These are phyloP conservation scores for Ips typographus DNA, from an alignment of 1,140 invertebrate species.

Conservation along the genomic window DNA sequence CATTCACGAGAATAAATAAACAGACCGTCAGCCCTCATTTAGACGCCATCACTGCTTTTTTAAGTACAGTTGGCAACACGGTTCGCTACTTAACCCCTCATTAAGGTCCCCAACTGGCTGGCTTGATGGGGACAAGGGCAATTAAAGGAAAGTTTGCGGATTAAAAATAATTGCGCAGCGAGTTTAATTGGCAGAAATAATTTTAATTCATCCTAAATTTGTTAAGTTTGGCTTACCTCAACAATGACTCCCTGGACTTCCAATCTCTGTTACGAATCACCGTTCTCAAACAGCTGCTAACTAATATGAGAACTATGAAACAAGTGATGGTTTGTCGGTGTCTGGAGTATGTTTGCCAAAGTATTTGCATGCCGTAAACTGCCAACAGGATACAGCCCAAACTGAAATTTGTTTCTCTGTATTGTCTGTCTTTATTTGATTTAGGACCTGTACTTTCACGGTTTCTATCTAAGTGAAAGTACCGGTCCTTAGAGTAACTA, in stretches of 20 bases:
- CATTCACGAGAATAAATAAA: background rate
- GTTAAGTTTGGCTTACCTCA: constrained; percentile 58
- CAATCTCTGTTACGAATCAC: constrained; percentile 74
- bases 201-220: background rate
- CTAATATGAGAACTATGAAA: constrained; percentile 60
- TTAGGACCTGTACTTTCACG: too few species aligned
- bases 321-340: constrained; percentile 54
- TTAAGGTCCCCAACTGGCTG: constrained; percentile 8
- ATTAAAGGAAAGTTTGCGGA: constrained; percentile 21
- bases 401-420: constrained; percentile 53
- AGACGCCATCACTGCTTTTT: background rate
- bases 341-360: constrained; percentile 57
- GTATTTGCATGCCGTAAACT: constrained; percentile 63
- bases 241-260: constrained; percentile 72
- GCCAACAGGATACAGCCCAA: constrained; percentile 67
- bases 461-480: background rate
- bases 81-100: constrained; percentile 20
- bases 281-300: constrained; percentile 65
- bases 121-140: constrained; percentile 17
- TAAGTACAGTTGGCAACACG: constrained; percentile 9
- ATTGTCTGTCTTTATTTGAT: too few species aligned
- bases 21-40: background rate
- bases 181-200: constrained; percentile 13
- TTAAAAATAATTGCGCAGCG: constrained; percentile 15
- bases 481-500: constrained; percentile 50